Evolutionary conservation across 1,140 invertebrate species (phyloP).

Genomic region (Drosophila asahinai): DNA sequence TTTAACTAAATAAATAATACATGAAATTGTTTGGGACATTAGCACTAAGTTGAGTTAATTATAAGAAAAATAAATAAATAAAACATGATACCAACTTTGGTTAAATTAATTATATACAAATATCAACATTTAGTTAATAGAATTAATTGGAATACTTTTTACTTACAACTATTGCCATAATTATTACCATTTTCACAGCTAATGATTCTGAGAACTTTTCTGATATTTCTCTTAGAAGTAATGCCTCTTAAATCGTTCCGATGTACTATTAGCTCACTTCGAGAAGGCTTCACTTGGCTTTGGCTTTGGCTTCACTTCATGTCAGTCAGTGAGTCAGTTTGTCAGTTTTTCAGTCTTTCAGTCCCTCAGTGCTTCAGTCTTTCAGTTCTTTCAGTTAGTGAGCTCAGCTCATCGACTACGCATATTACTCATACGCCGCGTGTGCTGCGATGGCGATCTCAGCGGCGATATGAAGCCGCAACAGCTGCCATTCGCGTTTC

Average conservation of each 20-base stretch:
- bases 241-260: not conserved
- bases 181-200: too few species aligned
- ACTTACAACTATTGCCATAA: not conserved
- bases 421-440: slow-evolving; percentile 50
- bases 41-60: not conserved
- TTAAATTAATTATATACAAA: too few species aligned
- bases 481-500: slow-evolving; percentile 49
- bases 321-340: slow-evolving; percentile 2
- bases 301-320: slow-evolving; percentile 7
- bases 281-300: not conserved
- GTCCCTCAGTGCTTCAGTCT: slow-evolving; percentile 3
- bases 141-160: not conserved
- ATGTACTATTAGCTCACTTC: slow-evolving; percentile 10
- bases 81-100: too few species aligned
- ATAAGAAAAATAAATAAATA: too few species aligned
- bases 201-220: not conserved
- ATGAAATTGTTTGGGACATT: not conserved
- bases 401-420: slow-evolving; percentile 23
- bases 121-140: too few species aligned
- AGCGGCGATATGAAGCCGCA: slow-evolving; percentile 49
- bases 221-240: not conserved
- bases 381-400: not conserved
- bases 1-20: slow-evolving; percentile 6
- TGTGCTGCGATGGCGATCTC: slow-evolving; percentile 38
- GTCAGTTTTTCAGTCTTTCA: not conserved